Evolutionary conservation across 2,888 invertebrate species (phyloP), one percentile per base, ranked within the genome.

Genomic region (Lasiommata megera): DNA sequence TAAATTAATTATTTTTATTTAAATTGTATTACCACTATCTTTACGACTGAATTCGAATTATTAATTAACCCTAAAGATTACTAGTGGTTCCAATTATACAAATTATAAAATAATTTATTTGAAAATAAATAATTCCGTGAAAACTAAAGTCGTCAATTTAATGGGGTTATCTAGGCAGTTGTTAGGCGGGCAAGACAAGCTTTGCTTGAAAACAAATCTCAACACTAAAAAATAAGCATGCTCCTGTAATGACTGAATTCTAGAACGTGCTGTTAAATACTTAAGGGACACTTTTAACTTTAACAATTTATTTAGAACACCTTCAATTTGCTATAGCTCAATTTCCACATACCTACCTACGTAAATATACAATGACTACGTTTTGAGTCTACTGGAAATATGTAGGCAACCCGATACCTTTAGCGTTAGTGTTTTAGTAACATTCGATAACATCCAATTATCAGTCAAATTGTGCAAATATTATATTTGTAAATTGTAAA

Each of bases 341-440:
- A 60, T 69, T 58, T 67, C 72, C 70, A 63, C 72, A 64, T 40
- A 40, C 41, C 41, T 65, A 60, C 62, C 68, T 74, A n/a, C n/a
- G n/a, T n/a, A 74, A 64, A 57, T 54, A 62, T 66, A 65, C 68
- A 70, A 71, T 77, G 66, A 72, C 69, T 73, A 77, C 65, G 71
- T 67, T 71, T 71, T 34, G 72, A 73, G 67, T 77, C 68, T 76
- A 76, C 61, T 70, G 68, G 68, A 75, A 71, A 71, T 70, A 67
- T 73, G 63, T 64, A 71, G 67, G 71, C 56, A 71, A 77, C 82
- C 84, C 81, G 80, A 69, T 84, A 85, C 84, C 84, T 76, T 77
- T 77, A 79, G 77, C 77, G 77, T 88, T 86, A 84, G 81, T 84
- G 61, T 65, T 60, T 63, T 54, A 54, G 53, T 34, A 54, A 66